Evolutionary conservation across 2,888 invertebrate genomes (phyloP).

Genomic region (Pterobdella sp.): DNA sequence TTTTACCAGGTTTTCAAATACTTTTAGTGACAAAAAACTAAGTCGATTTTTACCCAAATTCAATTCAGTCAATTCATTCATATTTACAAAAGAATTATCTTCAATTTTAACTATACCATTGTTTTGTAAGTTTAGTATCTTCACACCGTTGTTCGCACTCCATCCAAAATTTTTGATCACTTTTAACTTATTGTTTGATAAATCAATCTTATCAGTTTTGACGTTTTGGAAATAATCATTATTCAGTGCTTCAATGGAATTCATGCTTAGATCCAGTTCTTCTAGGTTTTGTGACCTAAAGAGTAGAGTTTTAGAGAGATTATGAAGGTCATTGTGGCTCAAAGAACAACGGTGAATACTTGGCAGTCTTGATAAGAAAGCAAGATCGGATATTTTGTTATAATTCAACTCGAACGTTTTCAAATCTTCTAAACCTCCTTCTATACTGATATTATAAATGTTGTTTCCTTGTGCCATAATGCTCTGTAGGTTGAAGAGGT

Average conservation of each 20-base stretch:
- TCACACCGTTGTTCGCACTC: not conserved
- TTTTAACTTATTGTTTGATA: not conserved
- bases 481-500: not conserved
- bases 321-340: not conserved
- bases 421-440: not conserved
- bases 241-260: not conserved
- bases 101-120: not conserved
- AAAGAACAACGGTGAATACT: not conserved
- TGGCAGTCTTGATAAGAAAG: not conserved
- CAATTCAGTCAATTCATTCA: not conserved
- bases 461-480: not conserved
- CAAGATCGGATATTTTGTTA: not conserved
- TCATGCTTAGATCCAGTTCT: not conserved
- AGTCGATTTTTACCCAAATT: conserved; percentile 11
- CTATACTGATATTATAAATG: not conserved
- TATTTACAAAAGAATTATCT: not conserved
- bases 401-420: not conserved
- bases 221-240: not conserved
- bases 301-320: not conserved
- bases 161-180: not conserved
- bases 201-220: not conserved
- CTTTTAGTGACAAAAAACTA: not conserved
- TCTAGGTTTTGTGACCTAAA: not conserved
- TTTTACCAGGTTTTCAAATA: not conserved
- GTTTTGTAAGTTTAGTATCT: not conserved